Percentiles rank a stretch among this genome's conserved stretches.
phyloP scores from a whole-genome alignment of 2,113 vertebrate species.

The Taurulus bubalis region DNA sequence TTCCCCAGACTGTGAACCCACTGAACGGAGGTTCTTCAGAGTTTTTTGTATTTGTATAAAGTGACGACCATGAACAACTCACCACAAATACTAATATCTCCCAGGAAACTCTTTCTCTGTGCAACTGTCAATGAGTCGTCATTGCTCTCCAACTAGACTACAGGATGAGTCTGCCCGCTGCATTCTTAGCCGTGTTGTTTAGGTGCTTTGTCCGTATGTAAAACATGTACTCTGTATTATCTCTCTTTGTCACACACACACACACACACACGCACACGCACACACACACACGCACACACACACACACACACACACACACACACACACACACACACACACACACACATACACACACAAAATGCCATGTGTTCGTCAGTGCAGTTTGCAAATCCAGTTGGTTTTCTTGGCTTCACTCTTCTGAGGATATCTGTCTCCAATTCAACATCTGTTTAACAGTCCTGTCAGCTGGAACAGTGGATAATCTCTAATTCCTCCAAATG shows the following conservation, averaged over 20 bases:
- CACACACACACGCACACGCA: not conserved
- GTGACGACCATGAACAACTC: constrained; percentile 61
- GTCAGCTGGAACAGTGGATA: constrained; percentile 70
- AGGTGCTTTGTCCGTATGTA: constrained; percentile 65
- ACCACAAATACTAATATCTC: constrained; percentile 65
- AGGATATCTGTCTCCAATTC: constrained; percentile 67
- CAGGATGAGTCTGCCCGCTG: constrained; percentile 35
- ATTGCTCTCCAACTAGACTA: constrained; percentile 41
- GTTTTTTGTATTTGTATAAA: constrained; percentile 72
- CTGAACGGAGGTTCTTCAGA: constrained; percentile 70
- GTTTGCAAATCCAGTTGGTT: constrained; percentile 65
- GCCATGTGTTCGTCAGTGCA: constrained; percentile 63
- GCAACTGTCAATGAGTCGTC: constrained; percentile 62
- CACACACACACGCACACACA: constrained; percentile 34
- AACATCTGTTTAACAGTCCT: constrained; percentile 78
- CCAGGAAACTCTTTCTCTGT: constrained; percentile 70
- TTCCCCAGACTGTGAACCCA: constrained; percentile 62
- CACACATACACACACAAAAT: constrained; percentile 35
- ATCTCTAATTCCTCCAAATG: constrained; percentile 69
- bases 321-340: constrained; percentile 38
- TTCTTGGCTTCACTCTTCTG: constrained; percentile 63
- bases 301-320: constrained; percentile 22
- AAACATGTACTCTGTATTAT: constrained; percentile 57
- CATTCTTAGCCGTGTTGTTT: constrained; percentile 54
- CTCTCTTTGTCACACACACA: constrained; percentile 28